Percentiles rank a stretch among this genome's conserved stretches.
Conservation (phyloP, 2,888 invertebrate genomes). For the Beris morrisii region DNA sequence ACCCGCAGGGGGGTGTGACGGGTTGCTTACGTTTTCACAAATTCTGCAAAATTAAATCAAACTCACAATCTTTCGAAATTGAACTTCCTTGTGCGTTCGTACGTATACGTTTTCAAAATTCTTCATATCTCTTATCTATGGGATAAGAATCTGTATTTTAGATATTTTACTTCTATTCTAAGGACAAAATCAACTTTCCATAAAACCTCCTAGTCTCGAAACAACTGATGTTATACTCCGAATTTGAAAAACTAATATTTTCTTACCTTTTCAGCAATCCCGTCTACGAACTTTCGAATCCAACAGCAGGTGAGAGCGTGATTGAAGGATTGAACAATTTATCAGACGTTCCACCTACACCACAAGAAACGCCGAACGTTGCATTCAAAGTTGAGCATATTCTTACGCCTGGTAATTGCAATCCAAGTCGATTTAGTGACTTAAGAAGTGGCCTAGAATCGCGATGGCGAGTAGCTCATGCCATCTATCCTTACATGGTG, state of each 20-base stretch:
- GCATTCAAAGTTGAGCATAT: slow-evolving; percentile 57
- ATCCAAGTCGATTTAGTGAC: slow-evolving; percentile 52
- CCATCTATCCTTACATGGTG: slow-evolving; percentile 88
- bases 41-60: no score
- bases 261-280: slow-evolving; percentile 68
- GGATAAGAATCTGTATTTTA: not conserved
- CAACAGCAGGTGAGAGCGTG: slow-evolving; percentile 59
- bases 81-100: no score
- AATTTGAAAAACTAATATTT: not conserved
- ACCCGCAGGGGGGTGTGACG: no score
- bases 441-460: slow-evolving; percentile 56
- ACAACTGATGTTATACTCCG: not conserved
- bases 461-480: slow-evolving; percentile 78
- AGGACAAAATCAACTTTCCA: not conserved
- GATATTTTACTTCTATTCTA: not conserved
- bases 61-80: no score
- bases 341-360: slow-evolving; percentile 51
- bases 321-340: slow-evolving; percentile 53
- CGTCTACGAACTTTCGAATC: slow-evolving; percentile 75
- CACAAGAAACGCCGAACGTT: slow-evolving; percentile 50
- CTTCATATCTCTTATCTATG: no score
- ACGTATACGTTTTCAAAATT: no score
- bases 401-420: slow-evolving; percentile 52
- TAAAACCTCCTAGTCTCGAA: no score
- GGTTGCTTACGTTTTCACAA: no score